Evolutionary conservation across 2,797 vertebrate species (phyloP).

Genomic region (Poliocrania exsul): DNA sequence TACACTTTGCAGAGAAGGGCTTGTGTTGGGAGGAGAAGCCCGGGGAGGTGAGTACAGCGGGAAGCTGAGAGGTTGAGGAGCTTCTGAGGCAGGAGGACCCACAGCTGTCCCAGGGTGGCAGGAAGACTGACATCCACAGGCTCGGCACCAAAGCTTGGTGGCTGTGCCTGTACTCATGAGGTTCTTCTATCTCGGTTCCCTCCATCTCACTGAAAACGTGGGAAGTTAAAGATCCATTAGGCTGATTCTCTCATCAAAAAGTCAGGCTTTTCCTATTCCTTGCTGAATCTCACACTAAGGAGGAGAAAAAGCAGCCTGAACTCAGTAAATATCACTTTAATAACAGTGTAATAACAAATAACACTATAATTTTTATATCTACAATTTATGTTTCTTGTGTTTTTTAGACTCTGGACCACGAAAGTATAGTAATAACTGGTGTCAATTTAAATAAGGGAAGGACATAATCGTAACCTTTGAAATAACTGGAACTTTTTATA

Average conservation of each 20-base stretch:
- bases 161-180: neutral
- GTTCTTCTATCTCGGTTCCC: neutral
- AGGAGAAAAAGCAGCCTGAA: neutral
- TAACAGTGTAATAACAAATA: conserved; percentile 38
- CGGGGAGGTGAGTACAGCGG: neutral
- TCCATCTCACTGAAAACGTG: neutral
- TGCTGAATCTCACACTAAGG: neutral
- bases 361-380: conserved; percentile 25
- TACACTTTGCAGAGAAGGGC: neutral
- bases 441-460: conserved; percentile 57
- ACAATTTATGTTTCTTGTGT: neutral
- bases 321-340: conserved; percentile 24
- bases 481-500: conserved; percentile 61
- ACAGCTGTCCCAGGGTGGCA: neutral
- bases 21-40: neutral
- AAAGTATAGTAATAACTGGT: conserved; percentile 29
- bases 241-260: neutral
- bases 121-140: fast-evolving
- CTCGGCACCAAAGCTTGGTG: fast-evolving
- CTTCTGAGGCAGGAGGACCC: neutral
- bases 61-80: neutral
- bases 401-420: conserved; percentile 4
- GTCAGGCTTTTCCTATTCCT: neutral
- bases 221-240: neutral
- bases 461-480: conserved; percentile 53